Conservation (phyloP, 2,797 vertebrate genomes). For the Labeo calbasu region DNA sequence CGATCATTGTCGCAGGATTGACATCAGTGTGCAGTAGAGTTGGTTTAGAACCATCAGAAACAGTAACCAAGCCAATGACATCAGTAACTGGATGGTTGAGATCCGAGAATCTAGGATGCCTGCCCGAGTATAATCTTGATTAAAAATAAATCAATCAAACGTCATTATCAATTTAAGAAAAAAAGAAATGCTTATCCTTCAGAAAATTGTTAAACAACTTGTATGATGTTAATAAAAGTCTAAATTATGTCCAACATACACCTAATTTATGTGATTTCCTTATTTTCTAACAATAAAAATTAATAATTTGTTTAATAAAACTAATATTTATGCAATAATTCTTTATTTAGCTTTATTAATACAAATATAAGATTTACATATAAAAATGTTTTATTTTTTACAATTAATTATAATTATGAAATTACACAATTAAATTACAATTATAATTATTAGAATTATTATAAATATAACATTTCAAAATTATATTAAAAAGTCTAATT, state of each 20-base stretch:
- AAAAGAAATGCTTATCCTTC: too few species aligned
- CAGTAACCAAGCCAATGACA: constrained; percentile 24
- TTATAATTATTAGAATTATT: too few species aligned
- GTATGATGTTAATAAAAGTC: too few species aligned
- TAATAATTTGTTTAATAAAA: not conserved
- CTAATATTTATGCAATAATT: not conserved
- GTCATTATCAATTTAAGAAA: not conserved
- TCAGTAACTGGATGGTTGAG: constrained; percentile 28
- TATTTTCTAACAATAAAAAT: not conserved
- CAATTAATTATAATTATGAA: too few species aligned
- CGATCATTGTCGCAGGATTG: constrained; percentile 25
- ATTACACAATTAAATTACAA: too few species aligned
- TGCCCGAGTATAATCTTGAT: not conserved
- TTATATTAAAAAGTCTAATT: too few species aligned
- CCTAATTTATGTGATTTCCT: not conserved
- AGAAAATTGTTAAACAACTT: too few species aligned
- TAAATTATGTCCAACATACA: not conserved
- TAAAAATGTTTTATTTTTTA: too few species aligned
- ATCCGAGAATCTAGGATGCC: not conserved
- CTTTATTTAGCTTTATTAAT: not conserved
- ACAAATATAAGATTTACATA: too few species aligned
- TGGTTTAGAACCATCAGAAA: constrained; percentile 40
- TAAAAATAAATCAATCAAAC: constrained; percentile 9
- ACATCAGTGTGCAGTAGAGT: constrained; percentile 37
- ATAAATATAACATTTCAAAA: too few species aligned